phyloP scores from a whole-genome alignment of 2,888 invertebrate species.

The Agrotis ipsilon region DNA sequence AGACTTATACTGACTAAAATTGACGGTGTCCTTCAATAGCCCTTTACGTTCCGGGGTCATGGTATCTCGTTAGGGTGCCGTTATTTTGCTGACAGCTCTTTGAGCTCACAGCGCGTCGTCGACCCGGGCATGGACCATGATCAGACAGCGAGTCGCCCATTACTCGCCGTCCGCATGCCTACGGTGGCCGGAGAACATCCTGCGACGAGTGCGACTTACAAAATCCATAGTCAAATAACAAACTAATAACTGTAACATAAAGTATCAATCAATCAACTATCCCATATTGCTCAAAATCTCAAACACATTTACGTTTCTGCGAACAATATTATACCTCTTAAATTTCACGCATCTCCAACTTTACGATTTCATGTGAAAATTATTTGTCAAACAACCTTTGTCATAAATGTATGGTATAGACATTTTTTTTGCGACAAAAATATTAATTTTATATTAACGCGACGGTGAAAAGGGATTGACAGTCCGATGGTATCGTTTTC shows the following conservation, averaged over 20 bases:
- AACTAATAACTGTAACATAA: neutral
- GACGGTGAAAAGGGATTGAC: conserved; percentile 88
- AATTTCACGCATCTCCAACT: conserved; percentile 74
- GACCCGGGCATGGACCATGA: no score
- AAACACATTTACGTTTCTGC: conserved; percentile 49
- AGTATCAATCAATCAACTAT: conserved; percentile 36
- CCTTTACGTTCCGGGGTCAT: no score
- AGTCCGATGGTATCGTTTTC: conserved; percentile 87
- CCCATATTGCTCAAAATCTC: conserved; percentile 27
- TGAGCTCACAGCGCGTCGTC: no score
- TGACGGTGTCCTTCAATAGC: no score
- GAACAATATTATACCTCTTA: conserved; percentile 63
- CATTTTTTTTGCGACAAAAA: conserved; percentile 74
- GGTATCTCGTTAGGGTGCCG: no score
- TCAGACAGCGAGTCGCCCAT: no score
- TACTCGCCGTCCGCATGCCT: no score
- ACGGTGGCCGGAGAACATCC: no score
- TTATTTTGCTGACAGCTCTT: no score
- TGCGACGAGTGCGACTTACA: no score
- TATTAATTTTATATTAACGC: conserved; percentile 89
- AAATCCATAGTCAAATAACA: neutral
- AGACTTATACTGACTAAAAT: no score
- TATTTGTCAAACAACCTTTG: conserved; percentile 75
- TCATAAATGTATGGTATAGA: conserved; percentile 61
- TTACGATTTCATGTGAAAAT: conserved; percentile 75